These are phyloP conservation scores for Glaucidium brasilianum DNA, from an alignment of 2,113 vertebrate genomes.

Conservation along the genomic window DNA sequence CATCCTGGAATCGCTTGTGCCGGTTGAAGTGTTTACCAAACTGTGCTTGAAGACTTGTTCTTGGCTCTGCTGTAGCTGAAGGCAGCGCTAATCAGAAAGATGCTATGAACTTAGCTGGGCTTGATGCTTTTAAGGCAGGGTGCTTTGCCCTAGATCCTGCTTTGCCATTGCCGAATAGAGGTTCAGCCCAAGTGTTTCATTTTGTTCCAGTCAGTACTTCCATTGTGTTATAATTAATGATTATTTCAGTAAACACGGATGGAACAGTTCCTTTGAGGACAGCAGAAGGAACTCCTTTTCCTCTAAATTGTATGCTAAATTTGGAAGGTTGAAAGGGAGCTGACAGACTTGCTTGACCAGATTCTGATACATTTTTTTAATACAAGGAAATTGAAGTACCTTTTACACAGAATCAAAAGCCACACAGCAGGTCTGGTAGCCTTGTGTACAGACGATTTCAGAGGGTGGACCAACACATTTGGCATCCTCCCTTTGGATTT, in stretches of 20 bases:
- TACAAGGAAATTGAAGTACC: background rate
- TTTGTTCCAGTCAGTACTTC: background rate
- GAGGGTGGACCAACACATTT: background rate
- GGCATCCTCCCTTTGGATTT: background rate
- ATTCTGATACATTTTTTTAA: background rate
- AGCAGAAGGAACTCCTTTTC: background rate
- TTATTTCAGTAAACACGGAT: background rate
- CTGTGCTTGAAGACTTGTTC: background rate
- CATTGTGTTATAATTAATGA: background rate
- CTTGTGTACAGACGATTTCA: background rate
- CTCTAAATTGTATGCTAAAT: background rate
- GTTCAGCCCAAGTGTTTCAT: background rate
- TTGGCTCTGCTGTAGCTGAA: accelerated
- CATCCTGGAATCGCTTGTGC: accelerated
- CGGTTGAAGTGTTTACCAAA: background rate
- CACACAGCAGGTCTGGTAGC: background rate
- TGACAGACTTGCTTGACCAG: background rate
- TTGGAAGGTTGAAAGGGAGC: background rate
- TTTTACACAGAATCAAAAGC: background rate
- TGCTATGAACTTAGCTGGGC: accelerated
- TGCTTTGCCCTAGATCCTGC: background rate
- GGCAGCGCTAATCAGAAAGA: accelerated
- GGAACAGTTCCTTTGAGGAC: background rate
- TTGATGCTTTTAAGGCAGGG: background rate
- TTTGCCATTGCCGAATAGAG: background rate